These are phyloP conservation scores for Ara ararauna DNA, from an alignment of 2,797 vertebrate species.

Conservation along the genomic window DNA sequence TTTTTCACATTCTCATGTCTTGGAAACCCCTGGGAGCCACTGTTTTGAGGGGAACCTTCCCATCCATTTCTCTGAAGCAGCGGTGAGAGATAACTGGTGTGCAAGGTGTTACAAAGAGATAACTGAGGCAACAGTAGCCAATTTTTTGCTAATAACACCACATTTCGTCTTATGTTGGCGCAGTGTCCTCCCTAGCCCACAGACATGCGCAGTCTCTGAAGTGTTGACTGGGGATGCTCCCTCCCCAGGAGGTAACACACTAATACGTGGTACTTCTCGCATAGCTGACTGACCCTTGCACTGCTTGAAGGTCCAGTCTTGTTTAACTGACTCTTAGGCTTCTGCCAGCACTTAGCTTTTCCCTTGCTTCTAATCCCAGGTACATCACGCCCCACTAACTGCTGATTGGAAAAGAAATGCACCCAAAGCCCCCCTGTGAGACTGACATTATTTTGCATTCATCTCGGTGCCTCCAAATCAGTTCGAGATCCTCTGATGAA, in stretches of 20 bases:
- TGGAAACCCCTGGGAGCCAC: not conserved
- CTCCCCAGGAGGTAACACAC: accelerated
- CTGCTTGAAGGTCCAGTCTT: not conserved
- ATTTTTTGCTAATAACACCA: not conserved
- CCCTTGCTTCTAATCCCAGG: not conserved
- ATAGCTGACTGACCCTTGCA: not conserved
- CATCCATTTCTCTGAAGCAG: not conserved
- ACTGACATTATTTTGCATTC: constrained; percentile 1
- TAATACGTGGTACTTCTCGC: not conserved
- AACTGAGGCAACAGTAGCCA: not conserved
- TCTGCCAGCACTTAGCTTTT: not conserved
- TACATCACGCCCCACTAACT: not conserved
- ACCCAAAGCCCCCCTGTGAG: not conserved
- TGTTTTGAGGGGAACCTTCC: not conserved
- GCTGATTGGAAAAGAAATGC: not conserved
- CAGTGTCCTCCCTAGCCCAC: not conserved
- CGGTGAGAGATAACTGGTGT: not conserved
- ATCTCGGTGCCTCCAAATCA: not conserved
- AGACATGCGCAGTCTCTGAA: not conserved
- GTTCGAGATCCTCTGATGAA: not conserved
- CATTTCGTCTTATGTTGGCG: not conserved
- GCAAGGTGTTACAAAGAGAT: not conserved
- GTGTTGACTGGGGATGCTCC: not conserved
- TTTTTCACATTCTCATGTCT: not conserved
- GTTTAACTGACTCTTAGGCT: not conserved